Conservation (phyloP, 2,888 invertebrate species). For the Cyclophora punctaria region DNA sequence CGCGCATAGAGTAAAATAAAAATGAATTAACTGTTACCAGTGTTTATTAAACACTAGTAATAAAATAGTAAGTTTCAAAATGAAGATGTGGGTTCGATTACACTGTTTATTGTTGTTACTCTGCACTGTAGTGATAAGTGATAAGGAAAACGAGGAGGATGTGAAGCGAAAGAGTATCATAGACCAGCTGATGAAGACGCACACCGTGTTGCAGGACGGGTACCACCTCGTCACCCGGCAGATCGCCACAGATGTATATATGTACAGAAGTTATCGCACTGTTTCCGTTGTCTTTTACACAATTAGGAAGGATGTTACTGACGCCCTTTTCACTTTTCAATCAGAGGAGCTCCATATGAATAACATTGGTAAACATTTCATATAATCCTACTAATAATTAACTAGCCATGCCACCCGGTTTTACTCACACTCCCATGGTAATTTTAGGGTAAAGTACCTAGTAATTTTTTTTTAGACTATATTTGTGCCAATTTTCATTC, state of each 20-base stretch:
- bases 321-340: conserved; percentile 65
- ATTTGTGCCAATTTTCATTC: no score
- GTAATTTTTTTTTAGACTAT: no score
- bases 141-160: conserved; percentile 52
- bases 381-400: background rate
- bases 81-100: conserved; percentile 46
- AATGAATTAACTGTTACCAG: no score
- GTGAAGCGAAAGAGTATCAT: conserved; percentile 52
- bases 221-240: conserved; percentile 64
- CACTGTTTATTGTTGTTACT: conserved; percentile 49
- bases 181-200: conserved; percentile 54
- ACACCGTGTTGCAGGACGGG: conserved; percentile 54
- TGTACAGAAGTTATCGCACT: conserved; percentile 64
- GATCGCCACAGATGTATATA: conserved; percentile 62
- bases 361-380: conserved; percentile 53
- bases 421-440: no score
- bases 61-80: conserved; percentile 33
- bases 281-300: conserved; percentile 64
- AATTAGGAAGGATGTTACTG: conserved; percentile 53
- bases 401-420: no score
- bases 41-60: no score
- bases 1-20: no score
- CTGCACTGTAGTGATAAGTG: conserved; percentile 44
- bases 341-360: conserved; percentile 68
- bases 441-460: no score